These are phyloP conservation scores for Zeugodacus cucurbitae DNA, from an alignment of 1,140 invertebrate genomes.

Conservation along the genomic window DNA sequence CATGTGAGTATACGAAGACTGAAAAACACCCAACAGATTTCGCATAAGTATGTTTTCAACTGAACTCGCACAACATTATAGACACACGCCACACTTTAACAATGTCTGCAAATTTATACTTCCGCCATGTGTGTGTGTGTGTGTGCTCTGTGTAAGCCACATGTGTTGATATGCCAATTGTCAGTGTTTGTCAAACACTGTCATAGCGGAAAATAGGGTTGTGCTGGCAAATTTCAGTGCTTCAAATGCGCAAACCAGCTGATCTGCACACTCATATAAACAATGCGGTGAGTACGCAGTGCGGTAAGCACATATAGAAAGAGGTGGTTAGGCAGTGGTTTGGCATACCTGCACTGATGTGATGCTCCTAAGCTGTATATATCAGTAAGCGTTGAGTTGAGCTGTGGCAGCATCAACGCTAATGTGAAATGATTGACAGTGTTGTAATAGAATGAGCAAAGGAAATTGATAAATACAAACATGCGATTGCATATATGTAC, in stretches of 20 bases:
- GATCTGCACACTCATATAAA: neutral
- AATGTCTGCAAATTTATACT: too few relatives aligned
- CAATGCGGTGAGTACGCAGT: neutral
- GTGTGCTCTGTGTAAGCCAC: neutral
- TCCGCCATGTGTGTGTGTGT: neutral
- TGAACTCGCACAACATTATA: too few relatives aligned
- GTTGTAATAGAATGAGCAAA: neutral
- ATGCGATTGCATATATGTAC: too few relatives aligned
- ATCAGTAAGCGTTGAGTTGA: neutral
- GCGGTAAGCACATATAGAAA: neutral
- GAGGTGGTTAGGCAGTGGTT: neutral
- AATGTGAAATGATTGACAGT: neutral
- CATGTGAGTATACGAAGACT: too few relatives aligned
- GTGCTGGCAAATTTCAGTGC: neutral
- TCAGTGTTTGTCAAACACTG: neutral
- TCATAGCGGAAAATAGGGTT: neutral
- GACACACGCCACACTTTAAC: too few relatives aligned
- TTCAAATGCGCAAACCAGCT: neutral
- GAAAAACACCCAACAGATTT: too few relatives aligned
- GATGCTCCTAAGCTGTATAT: neutral
- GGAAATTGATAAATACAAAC: neutral
- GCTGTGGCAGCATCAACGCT: neutral
- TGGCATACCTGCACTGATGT: neutral
- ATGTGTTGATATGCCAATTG: neutral
- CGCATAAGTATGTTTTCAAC: too few relatives aligned